A percentile compares a stretch with the other conserved stretches of the same genome.
phyloP scores from a whole-genome alignment of 2,113 vertebrate genomes.

The Plotosus lineatus region DNA sequence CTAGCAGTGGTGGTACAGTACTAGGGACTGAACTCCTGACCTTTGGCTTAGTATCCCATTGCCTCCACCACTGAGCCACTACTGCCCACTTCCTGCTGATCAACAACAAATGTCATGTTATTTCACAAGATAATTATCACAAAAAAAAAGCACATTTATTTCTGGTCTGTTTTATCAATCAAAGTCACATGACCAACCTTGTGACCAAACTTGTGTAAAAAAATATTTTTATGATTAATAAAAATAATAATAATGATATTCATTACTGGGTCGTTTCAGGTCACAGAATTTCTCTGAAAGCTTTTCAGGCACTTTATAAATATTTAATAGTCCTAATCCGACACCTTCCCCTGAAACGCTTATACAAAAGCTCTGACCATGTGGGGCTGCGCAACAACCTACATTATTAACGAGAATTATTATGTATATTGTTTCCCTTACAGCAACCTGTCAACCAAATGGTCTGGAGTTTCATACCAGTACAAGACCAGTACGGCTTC shows the following conservation, averaged over 20 bases:
- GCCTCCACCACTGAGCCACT: too few relatives aligned
- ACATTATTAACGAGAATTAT: conserved; percentile 29
- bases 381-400: conserved; percentile 4
- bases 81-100: neutral
- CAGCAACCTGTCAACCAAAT: neutral
- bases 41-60: too few relatives aligned
- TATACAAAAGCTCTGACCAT: neutral
- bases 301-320: neutral
- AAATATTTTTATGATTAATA: too few relatives aligned
- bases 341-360: conserved; percentile 1
- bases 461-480: neutral
- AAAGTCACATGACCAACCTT: neutral
- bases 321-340: neutral
- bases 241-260: too few relatives aligned
- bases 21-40: too few relatives aligned
- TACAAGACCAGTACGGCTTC: neutral
- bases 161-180: neutral
- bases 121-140: neutral
- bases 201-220: too few relatives aligned
- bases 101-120: neutral
- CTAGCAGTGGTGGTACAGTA: too few relatives aligned
- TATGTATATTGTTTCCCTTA: neutral
- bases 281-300: neutral
- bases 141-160: neutral
- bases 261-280: neutral